Base-by-base conservation (phyloP, 2,797 vertebrate genomes). In the Sternarchorhynchus goeldii region DNA sequence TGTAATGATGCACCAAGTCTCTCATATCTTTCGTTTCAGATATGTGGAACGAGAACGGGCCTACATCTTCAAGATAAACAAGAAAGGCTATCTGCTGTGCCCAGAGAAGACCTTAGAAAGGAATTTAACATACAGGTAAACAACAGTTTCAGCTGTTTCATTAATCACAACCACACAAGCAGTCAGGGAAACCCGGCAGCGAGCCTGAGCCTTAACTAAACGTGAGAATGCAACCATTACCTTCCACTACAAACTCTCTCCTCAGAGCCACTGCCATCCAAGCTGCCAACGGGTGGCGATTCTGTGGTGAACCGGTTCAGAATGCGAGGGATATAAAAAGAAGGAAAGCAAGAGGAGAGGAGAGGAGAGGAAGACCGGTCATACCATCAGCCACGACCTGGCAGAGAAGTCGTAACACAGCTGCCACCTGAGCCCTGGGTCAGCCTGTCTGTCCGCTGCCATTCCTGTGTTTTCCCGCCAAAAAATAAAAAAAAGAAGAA, bases 371-470 rank as follows among this genome's bases (percentile, higher is more conserved):
- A 56, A 80, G 75, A 78, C 75, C 85, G 68, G 85, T 87, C 91
- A 90, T 91, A 92, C 92, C 92, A 92, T 94, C 91, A 92, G 90
- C 92, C 91, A 90, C 76, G 91, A 92, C 89, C 92, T 93, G 92
- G 92, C 92, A 91, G 90, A 91, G 91, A 93, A 88, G 92, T 92
- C 91, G 84, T 84, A 91, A 87, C 91, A 91, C 91, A 93, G 91
- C 90, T 92, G 91, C 91, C 92, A 93, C 90, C 93, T 92, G 90
- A 91, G 90, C 89, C 89, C 88, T 67, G 92, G 90, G 91, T 92
- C 92, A 89, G 87, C 82, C 85, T 88, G 88, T 87, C 86, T 86
- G 82, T 89, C 89, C 87, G 88, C 88, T 86, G 90, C 88, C 91
- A 91, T 92, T 86, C 90, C 90, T 78, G 87, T 75, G 75, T 65